Conservation (phyloP, 2,113 vertebrate genomes). For the Rhinoderma darwinii region DNA sequence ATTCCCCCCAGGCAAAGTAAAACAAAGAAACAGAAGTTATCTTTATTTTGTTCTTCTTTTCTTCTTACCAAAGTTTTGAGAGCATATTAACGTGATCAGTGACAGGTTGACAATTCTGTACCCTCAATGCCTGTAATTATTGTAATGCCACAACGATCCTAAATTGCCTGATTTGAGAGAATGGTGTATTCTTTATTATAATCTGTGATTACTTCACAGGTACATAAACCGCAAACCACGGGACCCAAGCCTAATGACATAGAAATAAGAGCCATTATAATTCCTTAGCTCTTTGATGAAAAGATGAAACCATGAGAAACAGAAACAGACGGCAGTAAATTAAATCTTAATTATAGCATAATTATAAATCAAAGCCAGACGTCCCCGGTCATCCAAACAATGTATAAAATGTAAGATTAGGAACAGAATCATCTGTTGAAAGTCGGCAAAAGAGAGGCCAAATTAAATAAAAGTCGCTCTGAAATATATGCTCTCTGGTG, state of each 20-base stretch:
- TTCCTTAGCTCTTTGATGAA: slow-evolving; percentile 16
- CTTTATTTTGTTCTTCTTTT: not conserved
- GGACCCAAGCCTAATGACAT: slow-evolving; percentile 1
- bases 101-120: slow-evolving; percentile 12
- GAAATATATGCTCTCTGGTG: not conserved
- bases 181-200: slow-evolving; percentile 4
- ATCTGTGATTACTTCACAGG: slow-evolving; percentile 20
- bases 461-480: not conserved
- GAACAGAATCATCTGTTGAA: not conserved
- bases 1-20: not conserved
- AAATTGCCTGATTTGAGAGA: slow-evolving; percentile 20
- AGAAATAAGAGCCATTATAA: not conserved
- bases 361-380: slow-evolving; percentile 33
- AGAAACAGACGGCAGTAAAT: not conserved
- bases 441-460: not conserved
- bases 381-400: not conserved
- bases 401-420: not conserved
- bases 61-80: not conserved
- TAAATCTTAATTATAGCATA: slow-evolving; percentile 16
- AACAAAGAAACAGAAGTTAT: not conserved
- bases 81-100: not conserved
- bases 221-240: slow-evolving; percentile 4
- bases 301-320: slow-evolving; percentile 36
- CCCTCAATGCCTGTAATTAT: slow-evolving; percentile 14
- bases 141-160: not conserved